Conservation (phyloP, 2,797 vertebrate genomes). For the Takifugu ocellatus region DNA sequence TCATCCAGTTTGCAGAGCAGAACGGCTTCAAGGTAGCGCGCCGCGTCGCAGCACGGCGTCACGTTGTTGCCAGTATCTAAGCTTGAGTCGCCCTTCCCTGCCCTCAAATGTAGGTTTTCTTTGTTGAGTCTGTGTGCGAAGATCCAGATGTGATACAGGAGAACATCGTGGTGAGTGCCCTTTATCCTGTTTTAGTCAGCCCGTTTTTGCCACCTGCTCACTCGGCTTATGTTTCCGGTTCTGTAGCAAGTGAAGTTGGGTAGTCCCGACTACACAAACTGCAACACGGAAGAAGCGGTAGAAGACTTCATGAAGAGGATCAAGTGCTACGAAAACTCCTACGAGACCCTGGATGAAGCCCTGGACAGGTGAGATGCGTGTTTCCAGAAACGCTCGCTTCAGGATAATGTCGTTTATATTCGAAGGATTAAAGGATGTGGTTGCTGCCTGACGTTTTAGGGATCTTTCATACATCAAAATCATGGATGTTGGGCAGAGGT, state of each 20-base stretch:
- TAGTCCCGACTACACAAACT: conserved; percentile 94
- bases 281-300: conserved; percentile 89
- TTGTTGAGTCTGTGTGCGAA: conserved; percentile 96
- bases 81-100: not conserved
- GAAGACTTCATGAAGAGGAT: conserved; percentile 98
- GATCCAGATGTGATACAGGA: conserved; percentile 97
- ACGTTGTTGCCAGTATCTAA: accelerated
- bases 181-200: not conserved
- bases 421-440: not conserved
- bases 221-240: not conserved
- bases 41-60: accelerated
- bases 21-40: conserved; percentile 90
- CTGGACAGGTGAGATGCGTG: conserved; percentile 84
- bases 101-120: conserved; percentile 82
- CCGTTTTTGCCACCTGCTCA: not conserved
- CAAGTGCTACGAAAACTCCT: conserved; percentile 94
- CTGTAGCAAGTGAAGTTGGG: conserved; percentile 94
- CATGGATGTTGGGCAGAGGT: conserved; percentile 95
- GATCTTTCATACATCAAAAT: conserved; percentile 98
- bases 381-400: not conserved
- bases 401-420: not conserved
- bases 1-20: conserved; percentile 92
- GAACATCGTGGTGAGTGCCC: conserved; percentile 91
- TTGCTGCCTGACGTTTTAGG: conserved; percentile 65
- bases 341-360: conserved; percentile 89